phyloP scores from a whole-genome alignment of 2,797 vertebrate genomes.

The Helostoma temminkii region DNA sequence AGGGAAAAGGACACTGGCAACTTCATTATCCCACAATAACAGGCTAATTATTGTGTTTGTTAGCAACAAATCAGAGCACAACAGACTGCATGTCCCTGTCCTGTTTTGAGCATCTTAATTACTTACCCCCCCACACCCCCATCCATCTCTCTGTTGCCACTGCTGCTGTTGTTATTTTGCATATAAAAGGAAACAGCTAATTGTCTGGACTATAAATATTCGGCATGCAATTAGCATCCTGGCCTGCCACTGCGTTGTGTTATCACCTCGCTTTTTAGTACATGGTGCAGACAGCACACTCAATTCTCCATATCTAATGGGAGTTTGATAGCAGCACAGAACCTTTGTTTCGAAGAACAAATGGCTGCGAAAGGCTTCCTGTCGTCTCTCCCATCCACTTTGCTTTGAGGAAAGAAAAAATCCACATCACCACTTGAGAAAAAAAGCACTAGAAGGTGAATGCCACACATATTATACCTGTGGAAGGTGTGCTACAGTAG shows the following conservation, averaged over 20 bases:
- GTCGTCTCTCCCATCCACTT: slow-evolving; percentile 70
- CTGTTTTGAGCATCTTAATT: slow-evolving; percentile 99
- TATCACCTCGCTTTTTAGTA: slow-evolving; percentile 86
- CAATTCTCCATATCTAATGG: slow-evolving; percentile 87
- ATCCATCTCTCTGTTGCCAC: slow-evolving; percentile 79
- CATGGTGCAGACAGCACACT: slow-evolving; percentile 77
- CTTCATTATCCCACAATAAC: slow-evolving; percentile 99
- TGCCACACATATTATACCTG: slow-evolving; percentile 44
- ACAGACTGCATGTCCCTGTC: slow-evolving; percentile 99
- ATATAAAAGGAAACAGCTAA: slow-evolving; percentile 99
- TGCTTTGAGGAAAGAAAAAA: slow-evolving; percentile 65
- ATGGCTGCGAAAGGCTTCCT: slow-evolving; percentile 69
- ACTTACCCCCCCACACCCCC: slow-evolving; percentile 86
- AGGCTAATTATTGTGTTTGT: slow-evolving; percentile 99
- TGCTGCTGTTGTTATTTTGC: slow-evolving; percentile 95
- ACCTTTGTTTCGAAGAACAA: slow-evolving; percentile 86
- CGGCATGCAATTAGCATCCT: slow-evolving; percentile 96
- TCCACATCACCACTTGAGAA: slow-evolving; percentile 47
- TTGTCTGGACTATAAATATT: slow-evolving; percentile 99
- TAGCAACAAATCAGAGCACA: slow-evolving; percentile 99
- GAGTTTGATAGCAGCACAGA: slow-evolving; percentile 84
- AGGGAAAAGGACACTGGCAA: slow-evolving; percentile 95
- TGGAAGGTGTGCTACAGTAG: slow-evolving; percentile 19
- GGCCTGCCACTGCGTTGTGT: slow-evolving; percentile 85
- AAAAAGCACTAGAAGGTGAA: slow-evolving; percentile 44